Conservation (phyloP, 2,113 vertebrate genomes). For the Lichenostomus cassidix region DNA sequence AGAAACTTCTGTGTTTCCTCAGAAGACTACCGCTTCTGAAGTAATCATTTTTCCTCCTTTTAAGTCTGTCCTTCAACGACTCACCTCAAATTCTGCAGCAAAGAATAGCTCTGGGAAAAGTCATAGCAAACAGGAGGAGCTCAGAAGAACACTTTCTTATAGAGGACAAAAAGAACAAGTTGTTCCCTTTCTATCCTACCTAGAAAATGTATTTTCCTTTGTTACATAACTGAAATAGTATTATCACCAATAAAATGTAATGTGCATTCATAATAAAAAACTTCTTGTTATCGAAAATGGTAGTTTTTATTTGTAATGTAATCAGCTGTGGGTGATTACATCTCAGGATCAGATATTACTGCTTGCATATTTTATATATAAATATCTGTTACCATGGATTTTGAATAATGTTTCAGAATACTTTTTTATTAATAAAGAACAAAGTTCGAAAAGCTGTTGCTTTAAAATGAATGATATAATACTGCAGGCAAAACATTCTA, state of each 20-base stretch:
- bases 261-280: neutral
- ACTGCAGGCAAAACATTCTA: neutral
- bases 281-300: neutral
- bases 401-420: neutral
- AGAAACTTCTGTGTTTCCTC: neutral
- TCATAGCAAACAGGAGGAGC: neutral
- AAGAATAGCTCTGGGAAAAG: neutral
- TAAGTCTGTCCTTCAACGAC: neutral
- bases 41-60: neutral
- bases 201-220: neutral
- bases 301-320: neutral
- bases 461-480: neutral
- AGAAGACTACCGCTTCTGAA: neutral
- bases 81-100: neutral
- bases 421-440: neutral
- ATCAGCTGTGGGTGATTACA: neutral
- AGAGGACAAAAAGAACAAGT: neutral
- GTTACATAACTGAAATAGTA: neutral
- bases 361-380: neutral
- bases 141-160: neutral
- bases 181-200: neutral
- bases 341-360: neutral
- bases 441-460: neutral
- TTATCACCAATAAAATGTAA: neutral
- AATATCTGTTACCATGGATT: neutral